Percentiles rank a stretch among this genome's conserved stretches.
These are phyloP conservation scores for Griposia aprilina DNA, from an alignment of 2,888 invertebrate genomes.

Conservation along the genomic window DNA sequence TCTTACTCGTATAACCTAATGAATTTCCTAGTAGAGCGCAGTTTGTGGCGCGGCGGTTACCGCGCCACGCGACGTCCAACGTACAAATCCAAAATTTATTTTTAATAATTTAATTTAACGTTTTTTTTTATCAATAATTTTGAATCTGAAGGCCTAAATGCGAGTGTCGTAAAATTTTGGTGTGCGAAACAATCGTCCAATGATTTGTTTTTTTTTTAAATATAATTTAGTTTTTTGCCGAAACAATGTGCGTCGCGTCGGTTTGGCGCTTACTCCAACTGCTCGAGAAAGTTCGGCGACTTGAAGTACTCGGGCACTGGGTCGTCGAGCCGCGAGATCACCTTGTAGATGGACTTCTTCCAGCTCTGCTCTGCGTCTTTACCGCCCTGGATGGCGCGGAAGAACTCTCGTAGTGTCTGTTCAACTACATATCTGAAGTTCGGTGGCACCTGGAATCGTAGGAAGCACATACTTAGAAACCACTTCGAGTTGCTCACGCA, in stretches of 20 bases:
- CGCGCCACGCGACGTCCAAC: slow-evolving; percentile 85
- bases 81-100: slow-evolving; percentile 84
- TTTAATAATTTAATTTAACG: slow-evolving; percentile 87
- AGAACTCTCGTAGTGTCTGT: slow-evolving; percentile 99
- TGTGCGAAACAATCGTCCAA: slow-evolving; percentile 90
- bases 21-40: slow-evolving; percentile 89
- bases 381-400: slow-evolving; percentile 98
- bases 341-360: slow-evolving; percentile 99
- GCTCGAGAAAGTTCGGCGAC: slow-evolving; percentile 99
- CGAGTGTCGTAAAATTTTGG: slow-evolving; percentile 92
- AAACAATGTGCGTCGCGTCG: slow-evolving; percentile 82
- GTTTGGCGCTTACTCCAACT: slow-evolving; percentile 94
- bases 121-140: slow-evolving; percentile 90
- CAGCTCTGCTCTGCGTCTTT: slow-evolving; percentile 99
- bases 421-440: slow-evolving; percentile 99
- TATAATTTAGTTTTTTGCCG: slow-evolving; percentile 81
- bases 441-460: slow-evolving; percentile 96
- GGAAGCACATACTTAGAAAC: slow-evolving; percentile 47
- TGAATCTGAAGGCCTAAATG: slow-evolving; percentile 93
- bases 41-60: slow-evolving; percentile 70
- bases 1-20: slow-evolving; percentile 90
- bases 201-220: slow-evolving; percentile 70
- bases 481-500: not conserved
- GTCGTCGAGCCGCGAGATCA: slow-evolving; percentile 99
- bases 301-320: slow-evolving; percentile 99